These are phyloP conservation scores for Hypothenemus hampei DNA, from an alignment of 1,140 invertebrate genomes.

Conservation along the genomic window DNA sequence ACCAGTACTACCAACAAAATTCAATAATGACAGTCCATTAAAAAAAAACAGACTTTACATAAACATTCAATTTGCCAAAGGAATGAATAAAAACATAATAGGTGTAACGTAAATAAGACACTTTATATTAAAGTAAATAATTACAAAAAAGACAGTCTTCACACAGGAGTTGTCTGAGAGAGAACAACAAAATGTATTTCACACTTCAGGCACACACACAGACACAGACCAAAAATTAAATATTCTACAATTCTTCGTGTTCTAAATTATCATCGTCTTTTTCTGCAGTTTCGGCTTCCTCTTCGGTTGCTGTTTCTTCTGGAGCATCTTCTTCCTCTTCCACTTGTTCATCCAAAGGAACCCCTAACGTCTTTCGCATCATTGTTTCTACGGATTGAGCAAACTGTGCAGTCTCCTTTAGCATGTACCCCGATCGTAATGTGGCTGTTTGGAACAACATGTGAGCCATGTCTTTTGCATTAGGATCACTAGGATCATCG, in stretches of 20 bases:
- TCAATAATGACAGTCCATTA: no score
- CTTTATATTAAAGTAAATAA: conserved; percentile 22
- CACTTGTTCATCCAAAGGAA: conserved; percentile 67
- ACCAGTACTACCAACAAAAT: no score
- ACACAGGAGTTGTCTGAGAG: conserved; percentile 18
- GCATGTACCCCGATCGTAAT: conserved; percentile 80
- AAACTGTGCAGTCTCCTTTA: conserved; percentile 82
- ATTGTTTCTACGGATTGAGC: conserved; percentile 83
- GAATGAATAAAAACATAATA: no score
- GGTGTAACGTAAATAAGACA: conserved; percentile 11
- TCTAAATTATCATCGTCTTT: conserved; percentile 43
- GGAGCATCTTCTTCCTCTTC: conserved; percentile 54
- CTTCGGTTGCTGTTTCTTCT: conserved; percentile 45
- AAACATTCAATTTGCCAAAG: no score
- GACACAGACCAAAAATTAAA: conserved; percentile 17
- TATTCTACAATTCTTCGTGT: conserved; percentile 47
- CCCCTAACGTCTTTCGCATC: conserved; percentile 76
- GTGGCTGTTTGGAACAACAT: conserved; percentile 95
- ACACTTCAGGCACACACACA: conserved; percentile 6
- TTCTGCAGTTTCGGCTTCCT: conserved; percentile 42
- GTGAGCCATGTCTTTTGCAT: conserved; percentile 80
- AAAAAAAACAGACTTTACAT: no score
- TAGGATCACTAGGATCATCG: conserved; percentile 71
- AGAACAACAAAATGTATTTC: conserved; percentile 15
- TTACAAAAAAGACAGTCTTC: conserved; percentile 23